These are phyloP conservation scores for Chaunax sp. DNA, from an alignment of 2,797 vertebrate species.

Conservation along the genomic window DNA sequence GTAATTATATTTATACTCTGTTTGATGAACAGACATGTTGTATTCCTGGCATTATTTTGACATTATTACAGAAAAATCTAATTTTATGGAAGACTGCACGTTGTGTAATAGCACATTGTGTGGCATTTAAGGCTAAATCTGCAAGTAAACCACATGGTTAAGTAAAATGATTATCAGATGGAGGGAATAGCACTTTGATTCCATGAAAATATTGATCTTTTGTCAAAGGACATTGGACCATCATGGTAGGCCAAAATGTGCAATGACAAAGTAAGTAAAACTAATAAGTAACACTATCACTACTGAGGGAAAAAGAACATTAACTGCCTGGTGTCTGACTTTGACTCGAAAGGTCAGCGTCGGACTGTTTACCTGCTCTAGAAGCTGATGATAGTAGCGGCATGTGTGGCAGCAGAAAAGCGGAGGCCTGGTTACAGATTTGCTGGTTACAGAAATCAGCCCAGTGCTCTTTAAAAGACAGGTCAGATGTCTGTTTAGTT, in stretches of 20 bases:
- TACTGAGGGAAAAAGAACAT: background rate
- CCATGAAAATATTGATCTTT: background rate
- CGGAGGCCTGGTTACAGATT: slow-evolving; percentile 45
- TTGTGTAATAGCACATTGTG: too few relatives aligned
- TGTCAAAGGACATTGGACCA: background rate
- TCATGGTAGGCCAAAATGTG: background rate
- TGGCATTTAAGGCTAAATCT: too few relatives aligned
- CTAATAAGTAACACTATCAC: background rate
- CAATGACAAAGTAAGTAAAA: background rate
- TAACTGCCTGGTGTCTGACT: slow-evolving; percentile 34
- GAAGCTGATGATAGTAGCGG: slow-evolving; percentile 37
- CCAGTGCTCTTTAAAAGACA: too few relatives aligned
- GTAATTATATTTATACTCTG: too few relatives aligned
- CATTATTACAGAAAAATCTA: too few relatives aligned
- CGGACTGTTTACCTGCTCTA: slow-evolving; percentile 20
- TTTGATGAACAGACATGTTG: too few relatives aligned
- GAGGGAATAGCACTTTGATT: too few relatives aligned
- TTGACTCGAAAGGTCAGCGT: slow-evolving; percentile 35
- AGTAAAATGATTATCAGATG: background rate
- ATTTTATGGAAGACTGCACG: too few relatives aligned
- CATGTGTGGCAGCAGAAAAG: slow-evolving; percentile 26
- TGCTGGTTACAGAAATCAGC: slow-evolving; percentile 49
- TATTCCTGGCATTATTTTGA: too few relatives aligned
- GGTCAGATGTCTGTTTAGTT: too few relatives aligned
- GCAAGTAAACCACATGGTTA: background rate